Evolutionary conservation across 2,113 vertebrate genomes (phyloP), one percentile per base, ranked within the genome.

Genomic region (Illadopsis cleaveri): DNA sequence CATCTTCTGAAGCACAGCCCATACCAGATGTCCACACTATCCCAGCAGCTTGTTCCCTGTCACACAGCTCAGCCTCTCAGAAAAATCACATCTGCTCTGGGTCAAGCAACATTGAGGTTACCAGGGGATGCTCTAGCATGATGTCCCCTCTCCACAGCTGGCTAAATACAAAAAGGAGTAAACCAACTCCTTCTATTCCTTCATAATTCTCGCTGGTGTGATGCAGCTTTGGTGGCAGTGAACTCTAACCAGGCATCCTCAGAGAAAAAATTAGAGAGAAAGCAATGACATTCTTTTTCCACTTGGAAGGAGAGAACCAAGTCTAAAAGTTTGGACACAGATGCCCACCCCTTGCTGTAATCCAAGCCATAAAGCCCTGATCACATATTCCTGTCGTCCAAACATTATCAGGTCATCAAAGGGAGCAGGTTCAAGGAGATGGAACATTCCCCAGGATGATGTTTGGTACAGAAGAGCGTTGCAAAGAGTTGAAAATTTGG

Each of bases 261-360:
- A n/a, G 40, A 40, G 35, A 75, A 25, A 82, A 66, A 58, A 54
- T 11, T 12, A 33, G 30, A 50, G 14, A 14, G 42, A 79, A 76
- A 76, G 2, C 0, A 3, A 38, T 25, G 37, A 18, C 5, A 12
- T 68, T 16, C 9, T 53, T 65, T 66, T 47, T 61, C 38, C 9
- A 16, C 9, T 64, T 48, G 27, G 24, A 82, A 88, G 15, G 13
- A 47, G 23, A 69, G 11, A 90, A 65, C 2, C 6, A 37, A 17
- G 13, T 18, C 40, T 69, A 37, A 28, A 76, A 76, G 5, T 5
- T 3, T 37, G 25, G 25, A 40, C 20, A 30, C 0, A 42, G 17
- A 24, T 0, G 0, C 6, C 2, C 5, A 51, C 30, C n/a, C 31
- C 54, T 82, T 2, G 0, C 16, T 65, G 8, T 5, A 54, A 12